These are phyloP conservation scores for Typhlichthys eigenmanni DNA, from an alignment of 2,797 vertebrate species.

Conservation along the genomic window DNA sequence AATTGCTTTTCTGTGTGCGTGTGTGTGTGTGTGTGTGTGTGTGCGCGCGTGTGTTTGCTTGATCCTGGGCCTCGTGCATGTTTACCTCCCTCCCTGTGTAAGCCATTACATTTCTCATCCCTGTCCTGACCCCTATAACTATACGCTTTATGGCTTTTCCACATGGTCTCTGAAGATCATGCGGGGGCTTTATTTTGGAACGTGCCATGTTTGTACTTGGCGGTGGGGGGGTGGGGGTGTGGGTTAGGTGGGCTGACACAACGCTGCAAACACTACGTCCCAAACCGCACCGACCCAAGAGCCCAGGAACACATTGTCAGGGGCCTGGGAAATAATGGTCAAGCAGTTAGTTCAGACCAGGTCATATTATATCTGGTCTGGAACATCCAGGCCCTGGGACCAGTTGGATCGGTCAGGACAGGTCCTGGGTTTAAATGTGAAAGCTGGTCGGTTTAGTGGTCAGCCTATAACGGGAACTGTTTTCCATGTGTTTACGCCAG, in stretches of 20 bases:
- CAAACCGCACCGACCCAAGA: slow-evolving; percentile 65
- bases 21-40: slow-evolving; percentile 19
- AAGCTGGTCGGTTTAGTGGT: slow-evolving; percentile 43
- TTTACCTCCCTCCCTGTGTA: slow-evolving; percentile 63
- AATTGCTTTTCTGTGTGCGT: slow-evolving; percentile 9
- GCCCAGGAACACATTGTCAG: slow-evolving; percentile 31
- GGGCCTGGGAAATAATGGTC: slow-evolving; percentile 51
- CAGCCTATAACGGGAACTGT: slow-evolving; percentile 23
- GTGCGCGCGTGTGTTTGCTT: slow-evolving; percentile 16
- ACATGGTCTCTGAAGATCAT: slow-evolving; percentile 76
- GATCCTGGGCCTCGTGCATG: slow-evolving; percentile 25
- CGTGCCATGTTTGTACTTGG: slow-evolving; percentile 71
- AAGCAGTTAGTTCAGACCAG: slow-evolving; percentile 64
- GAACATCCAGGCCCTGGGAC: slow-evolving; percentile 1
- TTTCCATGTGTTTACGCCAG: slow-evolving; percentile 32
- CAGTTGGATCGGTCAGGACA: slow-evolving; percentile 22
- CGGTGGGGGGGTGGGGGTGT: slow-evolving; percentile 9
- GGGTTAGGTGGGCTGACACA: slow-evolving; percentile 25
- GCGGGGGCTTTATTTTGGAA: slow-evolving; percentile 80
- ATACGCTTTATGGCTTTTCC: slow-evolving; percentile 79
- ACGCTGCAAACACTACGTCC: slow-evolving; percentile 62
- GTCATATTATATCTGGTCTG: slow-evolving; percentile 43
- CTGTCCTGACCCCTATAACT: slow-evolving; percentile 72
- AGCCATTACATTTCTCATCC: slow-evolving; percentile 77
- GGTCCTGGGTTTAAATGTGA: slow-evolving; percentile 22